phyloP scores from a whole-genome alignment of 2,113 vertebrate species.

The Mugil cephalus region DNA sequence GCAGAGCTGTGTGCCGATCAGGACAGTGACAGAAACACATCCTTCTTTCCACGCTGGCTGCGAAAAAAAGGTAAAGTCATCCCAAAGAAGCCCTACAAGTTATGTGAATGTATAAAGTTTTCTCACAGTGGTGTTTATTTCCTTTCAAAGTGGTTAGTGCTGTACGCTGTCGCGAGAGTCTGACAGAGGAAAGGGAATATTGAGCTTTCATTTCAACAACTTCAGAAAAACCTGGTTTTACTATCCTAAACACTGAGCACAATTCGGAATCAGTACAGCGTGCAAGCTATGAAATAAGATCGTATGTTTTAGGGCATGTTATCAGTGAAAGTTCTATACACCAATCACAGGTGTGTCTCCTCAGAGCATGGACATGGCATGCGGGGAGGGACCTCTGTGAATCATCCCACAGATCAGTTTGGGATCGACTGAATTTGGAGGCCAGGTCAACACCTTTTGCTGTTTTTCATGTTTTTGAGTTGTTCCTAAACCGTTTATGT shows the following conservation, averaged over 20 bases:
- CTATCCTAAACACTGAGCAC: constrained; percentile 25
- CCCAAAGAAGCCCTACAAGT: constrained; percentile 59
- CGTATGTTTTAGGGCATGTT: too few relatives aligned
- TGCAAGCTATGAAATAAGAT: not conserved
- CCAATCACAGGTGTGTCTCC: too few relatives aligned
- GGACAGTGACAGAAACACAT: constrained; percentile 60
- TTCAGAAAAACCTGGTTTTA: constrained; percentile 41
- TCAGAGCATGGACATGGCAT: too few relatives aligned
- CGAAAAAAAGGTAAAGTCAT: constrained; percentile 41
- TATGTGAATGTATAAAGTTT: constrained; percentile 74
- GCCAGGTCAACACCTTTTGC: too few relatives aligned
- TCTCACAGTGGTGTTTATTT: constrained; percentile 61
- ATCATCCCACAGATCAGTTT: too few relatives aligned
- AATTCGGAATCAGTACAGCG: constrained; percentile 16
- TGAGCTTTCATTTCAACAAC: constrained; percentile 52
- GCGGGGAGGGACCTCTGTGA: too few relatives aligned
- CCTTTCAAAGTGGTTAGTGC: constrained; percentile 72
- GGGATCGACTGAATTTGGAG: too few relatives aligned
- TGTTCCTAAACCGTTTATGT: too few relatives aligned
- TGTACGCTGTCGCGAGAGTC: constrained; percentile 54
- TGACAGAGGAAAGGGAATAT: constrained; percentile 72
- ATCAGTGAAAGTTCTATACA: too few relatives aligned
- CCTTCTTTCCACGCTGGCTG: constrained; percentile 23
- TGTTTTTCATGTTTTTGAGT: too few relatives aligned
- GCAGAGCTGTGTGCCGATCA: constrained; percentile 27